phyloP scores from a whole-genome alignment of 2,888 invertebrate genomes.

The Eristalis tenax region DNA sequence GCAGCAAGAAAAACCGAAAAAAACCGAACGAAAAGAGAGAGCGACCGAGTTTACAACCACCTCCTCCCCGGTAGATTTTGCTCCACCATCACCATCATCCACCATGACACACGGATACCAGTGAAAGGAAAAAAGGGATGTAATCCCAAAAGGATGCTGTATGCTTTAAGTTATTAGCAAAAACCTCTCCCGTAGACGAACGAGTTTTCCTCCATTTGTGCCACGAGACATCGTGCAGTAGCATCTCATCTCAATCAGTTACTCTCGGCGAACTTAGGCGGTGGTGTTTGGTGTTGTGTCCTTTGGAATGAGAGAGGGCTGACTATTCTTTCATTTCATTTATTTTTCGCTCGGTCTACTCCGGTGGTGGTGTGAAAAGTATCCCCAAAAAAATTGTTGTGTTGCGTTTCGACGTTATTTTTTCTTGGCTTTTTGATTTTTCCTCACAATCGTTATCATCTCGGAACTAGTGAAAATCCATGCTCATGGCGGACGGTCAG shows the following conservation, averaged over 20 bases:
- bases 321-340: constrained; percentile 29
- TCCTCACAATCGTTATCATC: constrained; percentile 16
- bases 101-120: constrained; percentile 52
- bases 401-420: constrained; percentile 31
- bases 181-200: constrained; percentile 69
- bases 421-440: neutral
- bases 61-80: constrained; percentile 12
- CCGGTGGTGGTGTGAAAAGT: neutral
- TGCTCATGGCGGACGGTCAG: constrained; percentile 5
- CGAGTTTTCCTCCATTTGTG: constrained; percentile 67
- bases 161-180: constrained; percentile 68
- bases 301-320: constrained; percentile 52
- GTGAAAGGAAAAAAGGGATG: constrained; percentile 67
- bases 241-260: constrained; percentile 70
- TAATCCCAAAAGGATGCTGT: constrained; percentile 71
- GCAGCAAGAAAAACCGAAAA: neutral
- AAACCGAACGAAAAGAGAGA: constrained; percentile 60
- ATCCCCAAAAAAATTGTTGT: constrained; percentile 14
- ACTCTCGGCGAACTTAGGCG: constrained; percentile 69
- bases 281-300: constrained; percentile 47
- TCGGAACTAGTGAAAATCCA: constrained; percentile 20
- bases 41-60: constrained; percentile 56
- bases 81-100: constrained; percentile 5
- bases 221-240: constrained; percentile 70
- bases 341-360: constrained; percentile 4